Conservation (phyloP, 2,113 vertebrate genomes). For the Callopanchax toddi region DNA sequence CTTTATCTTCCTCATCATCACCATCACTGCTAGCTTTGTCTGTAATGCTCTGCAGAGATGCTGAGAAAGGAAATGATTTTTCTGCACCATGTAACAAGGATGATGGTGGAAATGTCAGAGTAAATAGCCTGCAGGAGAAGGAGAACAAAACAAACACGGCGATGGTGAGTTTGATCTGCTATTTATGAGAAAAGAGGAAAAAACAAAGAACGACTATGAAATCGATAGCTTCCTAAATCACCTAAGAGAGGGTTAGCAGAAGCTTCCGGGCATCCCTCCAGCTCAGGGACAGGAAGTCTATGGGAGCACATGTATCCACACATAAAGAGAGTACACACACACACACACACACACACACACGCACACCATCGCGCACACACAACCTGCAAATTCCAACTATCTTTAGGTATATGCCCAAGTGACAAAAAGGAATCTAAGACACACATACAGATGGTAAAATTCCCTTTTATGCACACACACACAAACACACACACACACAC, state of each 20-base stretch:
- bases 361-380: no score
- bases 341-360: background rate
- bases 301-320: slow-evolving; percentile 27
- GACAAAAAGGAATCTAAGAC: slow-evolving; percentile 16
- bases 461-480: slow-evolving; percentile 8
- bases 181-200: slow-evolving; percentile 64
- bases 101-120: slow-evolving; percentile 64
- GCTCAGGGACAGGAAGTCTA: slow-evolving; percentile 24
- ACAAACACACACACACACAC: slow-evolving; percentile 14
- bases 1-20: slow-evolving; percentile 14
- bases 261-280: slow-evolving; percentile 48
- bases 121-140: slow-evolving; percentile 65
- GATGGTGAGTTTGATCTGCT: slow-evolving; percentile 66
- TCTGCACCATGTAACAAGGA: slow-evolving; percentile 43
- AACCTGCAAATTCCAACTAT: background rate
- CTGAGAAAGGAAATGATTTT: slow-evolving; percentile 51
- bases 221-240: slow-evolving; percentile 74
- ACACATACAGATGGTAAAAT: slow-evolving; percentile 5
- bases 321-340: background rate
- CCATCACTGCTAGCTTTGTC: slow-evolving; percentile 2
- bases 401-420: background rate
- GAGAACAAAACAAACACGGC: slow-evolving; percentile 67
- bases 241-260: slow-evolving; percentile 46
- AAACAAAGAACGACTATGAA: slow-evolving; percentile 67
- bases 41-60: slow-evolving; percentile 32